Percentiles rank a stretch among this genome's conserved stretches.
phyloP scores from a whole-genome alignment of 2,888 invertebrate species.

The Agrochola macilenta region DNA sequence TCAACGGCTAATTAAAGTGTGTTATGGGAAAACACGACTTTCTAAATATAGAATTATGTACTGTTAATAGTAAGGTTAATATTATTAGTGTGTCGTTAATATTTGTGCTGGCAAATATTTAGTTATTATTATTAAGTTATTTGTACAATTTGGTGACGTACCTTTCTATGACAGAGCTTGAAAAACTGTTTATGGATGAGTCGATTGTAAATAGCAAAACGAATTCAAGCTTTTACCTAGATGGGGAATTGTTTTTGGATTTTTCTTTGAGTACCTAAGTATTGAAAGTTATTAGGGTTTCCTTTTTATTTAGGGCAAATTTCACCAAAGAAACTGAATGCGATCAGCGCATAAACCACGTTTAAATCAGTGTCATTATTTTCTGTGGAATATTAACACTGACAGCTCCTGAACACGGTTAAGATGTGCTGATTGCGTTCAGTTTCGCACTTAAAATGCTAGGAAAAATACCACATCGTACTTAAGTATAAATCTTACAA shows the following conservation, averaged over 20 bases:
- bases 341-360: background rate
- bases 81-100: background rate
- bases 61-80: slow-evolving; percentile 27
- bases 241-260: background rate
- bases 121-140: slow-evolving; percentile 7
- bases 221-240: background rate
- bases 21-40: slow-evolving; percentile 25
- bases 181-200: background rate
- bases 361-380: background rate
- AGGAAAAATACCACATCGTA: too few relatives aligned
- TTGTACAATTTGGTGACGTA: slow-evolving; percentile 28
- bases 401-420: too few relatives aligned
- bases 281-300: background rate
- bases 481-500: background rate
- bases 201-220: background rate
- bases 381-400: too few relatives aligned
- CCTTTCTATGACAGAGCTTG: background rate
- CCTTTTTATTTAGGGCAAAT: background rate
- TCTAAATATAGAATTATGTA: slow-evolving; percentile 34
- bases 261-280: background rate
- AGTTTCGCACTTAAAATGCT: too few relatives aligned
- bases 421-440: too few relatives aligned
- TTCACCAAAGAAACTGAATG: background rate
- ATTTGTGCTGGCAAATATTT: slow-evolving; percentile 33
- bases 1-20: background rate